Conservation (phyloP, 2,797 vertebrate species). For the Sylvia borin region DNA sequence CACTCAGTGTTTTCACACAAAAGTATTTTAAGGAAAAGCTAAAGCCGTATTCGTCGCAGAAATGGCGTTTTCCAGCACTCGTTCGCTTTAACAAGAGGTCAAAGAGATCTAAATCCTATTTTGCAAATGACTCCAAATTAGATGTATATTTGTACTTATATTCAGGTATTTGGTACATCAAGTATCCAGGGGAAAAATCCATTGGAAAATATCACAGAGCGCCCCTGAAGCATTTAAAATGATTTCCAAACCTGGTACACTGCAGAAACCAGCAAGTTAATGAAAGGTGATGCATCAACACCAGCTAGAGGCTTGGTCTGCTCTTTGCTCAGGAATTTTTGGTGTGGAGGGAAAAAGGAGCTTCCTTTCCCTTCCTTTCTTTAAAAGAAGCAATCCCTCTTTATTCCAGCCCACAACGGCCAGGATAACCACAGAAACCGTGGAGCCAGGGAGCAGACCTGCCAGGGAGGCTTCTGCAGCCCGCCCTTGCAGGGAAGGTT, state of each 20-base stretch:
- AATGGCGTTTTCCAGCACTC: not conserved
- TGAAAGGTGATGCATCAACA: not conserved
- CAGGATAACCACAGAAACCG: rapidly evolving
- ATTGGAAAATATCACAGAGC: not conserved
- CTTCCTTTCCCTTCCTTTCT: not conserved
- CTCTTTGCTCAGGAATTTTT: not conserved
- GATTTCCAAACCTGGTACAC: rapidly evolving
- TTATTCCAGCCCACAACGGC: rapidly evolving
- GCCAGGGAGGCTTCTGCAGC: not conserved
- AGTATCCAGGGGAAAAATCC: not conserved
- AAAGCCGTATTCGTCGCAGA: not conserved
- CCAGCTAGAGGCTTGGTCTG: not conserved
- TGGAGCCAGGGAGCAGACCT: rapidly evolving
- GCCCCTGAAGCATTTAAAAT: not conserved
- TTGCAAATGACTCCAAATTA: not conserved
- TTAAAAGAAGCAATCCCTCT: not conserved
- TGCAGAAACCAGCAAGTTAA: not conserved
- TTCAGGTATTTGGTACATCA: not conserved
- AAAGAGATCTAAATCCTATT: not conserved
- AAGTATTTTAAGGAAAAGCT: too few relatives aligned
- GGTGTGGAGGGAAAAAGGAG: not conserved
- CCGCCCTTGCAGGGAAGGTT: not conserved
- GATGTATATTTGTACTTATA: not conserved
- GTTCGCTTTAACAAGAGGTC: rapidly evolving
- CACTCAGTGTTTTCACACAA: rapidly evolving